phyloP scores from a whole-genome alignment of 2,797 vertebrate species.

The Hozukius guyotensis region DNA sequence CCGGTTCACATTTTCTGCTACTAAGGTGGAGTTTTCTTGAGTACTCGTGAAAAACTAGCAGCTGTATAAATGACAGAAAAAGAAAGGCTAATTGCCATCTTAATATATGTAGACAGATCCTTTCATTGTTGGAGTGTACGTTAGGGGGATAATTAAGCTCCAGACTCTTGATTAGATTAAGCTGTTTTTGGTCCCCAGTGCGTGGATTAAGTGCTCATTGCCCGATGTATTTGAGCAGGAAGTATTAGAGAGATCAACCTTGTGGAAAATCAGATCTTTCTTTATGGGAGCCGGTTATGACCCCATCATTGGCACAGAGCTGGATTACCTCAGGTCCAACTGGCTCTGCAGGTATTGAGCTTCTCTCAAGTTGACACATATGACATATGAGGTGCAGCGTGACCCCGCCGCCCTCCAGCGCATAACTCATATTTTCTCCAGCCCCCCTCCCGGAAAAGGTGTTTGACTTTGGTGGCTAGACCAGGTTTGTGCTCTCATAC shows the following conservation, averaged over 20 bases:
- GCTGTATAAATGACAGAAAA: conserved; percentile 76
- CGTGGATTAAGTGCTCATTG: conserved; percentile 77
- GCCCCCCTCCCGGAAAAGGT: conserved; percentile 61
- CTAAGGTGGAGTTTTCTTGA: conserved; percentile 58
- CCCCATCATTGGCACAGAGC: conserved; percentile 72
- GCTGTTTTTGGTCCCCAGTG: conserved; percentile 76
- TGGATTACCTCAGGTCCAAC: conserved; percentile 74
- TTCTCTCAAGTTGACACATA: conserved; percentile 72
- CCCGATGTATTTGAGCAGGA: conserved; percentile 69
- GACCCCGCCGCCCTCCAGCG: conserved; percentile 67
- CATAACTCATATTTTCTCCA: conserved; percentile 74
- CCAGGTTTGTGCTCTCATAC: conserved; percentile 62
- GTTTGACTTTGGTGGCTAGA: conserved; percentile 71
- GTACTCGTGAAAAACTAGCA: conserved; percentile 58
- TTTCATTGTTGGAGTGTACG: conserved; percentile 77
- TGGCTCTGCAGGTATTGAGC: conserved; percentile 74
- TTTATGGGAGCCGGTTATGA: conserved; percentile 71
- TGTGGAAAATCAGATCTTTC: conserved; percentile 78
- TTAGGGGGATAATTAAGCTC: conserved; percentile 81
- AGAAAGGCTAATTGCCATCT: conserved; percentile 78
- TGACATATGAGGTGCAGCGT: conserved; percentile 78
- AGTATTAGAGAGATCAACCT: conserved; percentile 79
- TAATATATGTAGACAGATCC: conserved; percentile 78
- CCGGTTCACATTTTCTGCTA: conserved; percentile 29
- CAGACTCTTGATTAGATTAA: conserved; percentile 82